Conservation (phyloP, 2,888 invertebrate species). For the Cantharis lateralis region DNA sequence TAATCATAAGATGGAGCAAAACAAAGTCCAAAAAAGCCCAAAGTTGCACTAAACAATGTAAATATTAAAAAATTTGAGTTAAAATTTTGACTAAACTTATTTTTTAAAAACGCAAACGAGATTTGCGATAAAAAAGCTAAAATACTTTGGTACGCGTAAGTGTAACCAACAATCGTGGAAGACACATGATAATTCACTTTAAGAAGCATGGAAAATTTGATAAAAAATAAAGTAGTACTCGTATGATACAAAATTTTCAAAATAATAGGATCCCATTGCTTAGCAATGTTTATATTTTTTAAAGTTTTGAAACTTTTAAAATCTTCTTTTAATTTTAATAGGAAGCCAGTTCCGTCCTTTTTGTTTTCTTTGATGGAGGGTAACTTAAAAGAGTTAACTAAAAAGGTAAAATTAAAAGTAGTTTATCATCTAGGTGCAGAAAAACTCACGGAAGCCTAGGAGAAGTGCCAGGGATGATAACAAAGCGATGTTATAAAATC, state of each 20-base stretch:
- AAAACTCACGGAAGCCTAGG: slow-evolving; percentile 5
- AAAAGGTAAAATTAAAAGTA: slow-evolving; percentile 1
- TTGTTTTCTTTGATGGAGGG: neutral
- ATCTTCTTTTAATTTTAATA: slow-evolving; percentile 2
- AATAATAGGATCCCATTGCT: slow-evolving; percentile 11
- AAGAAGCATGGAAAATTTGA: slow-evolving; percentile 22
- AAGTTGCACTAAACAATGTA: slow-evolving; percentile 1
- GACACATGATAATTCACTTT: slow-evolving; percentile 3
- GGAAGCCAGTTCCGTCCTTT: neutral
- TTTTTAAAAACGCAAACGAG: neutral
- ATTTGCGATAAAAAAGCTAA: slow-evolving; percentile 23
- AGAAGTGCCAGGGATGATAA: slow-evolving; percentile 2
- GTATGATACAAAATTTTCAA: slow-evolving; percentile 11
- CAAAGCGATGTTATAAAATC: slow-evolving; percentile 58
- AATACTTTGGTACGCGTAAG: slow-evolving; percentile 20
- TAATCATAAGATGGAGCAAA: slow-evolving; percentile 15
- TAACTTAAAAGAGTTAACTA: slow-evolving; percentile 8
- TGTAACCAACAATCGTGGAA: slow-evolving; percentile 11
- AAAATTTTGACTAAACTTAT: neutral
- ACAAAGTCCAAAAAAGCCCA: slow-evolving; percentile 16
- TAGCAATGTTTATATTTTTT: neutral
- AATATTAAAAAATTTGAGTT: neutral
- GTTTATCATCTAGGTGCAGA: neutral
- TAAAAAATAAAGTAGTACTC: slow-evolving; percentile 20
- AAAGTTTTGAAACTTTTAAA: slow-evolving; percentile 1